A percentile compares a stretch with the other conserved stretches of the same genome.
Evolutionary conservation across 2,888 invertebrate genomes (phyloP).

Genomic region (Amiota communis): DNA sequence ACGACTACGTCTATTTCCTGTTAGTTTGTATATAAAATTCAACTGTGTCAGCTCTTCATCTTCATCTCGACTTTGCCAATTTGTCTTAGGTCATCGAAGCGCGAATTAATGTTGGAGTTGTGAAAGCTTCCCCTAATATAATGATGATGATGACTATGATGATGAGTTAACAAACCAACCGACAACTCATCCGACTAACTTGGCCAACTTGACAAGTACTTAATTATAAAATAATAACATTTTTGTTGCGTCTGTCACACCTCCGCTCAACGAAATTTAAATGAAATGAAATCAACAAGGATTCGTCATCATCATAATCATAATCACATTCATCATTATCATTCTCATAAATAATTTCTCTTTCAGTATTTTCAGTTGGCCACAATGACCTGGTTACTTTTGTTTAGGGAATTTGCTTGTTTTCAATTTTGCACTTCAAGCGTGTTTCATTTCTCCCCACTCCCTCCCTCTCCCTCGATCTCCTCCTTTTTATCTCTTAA

Average conservation of each 20-base stretch:
- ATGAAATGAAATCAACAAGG: constrained; percentile 18
- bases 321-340: neutral
- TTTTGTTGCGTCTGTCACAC: constrained; percentile 47
- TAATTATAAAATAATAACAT: constrained; percentile 67
- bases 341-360: constrained; percentile 22
- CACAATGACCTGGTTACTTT: constrained; percentile 63
- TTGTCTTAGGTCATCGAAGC: constrained; percentile 26
- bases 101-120: constrained; percentile 15
- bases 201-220: constrained; percentile 53
- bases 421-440: constrained; percentile 23
- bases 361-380: constrained; percentile 22
- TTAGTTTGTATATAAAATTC: neutral
- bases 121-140: no score
- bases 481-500: neutral
- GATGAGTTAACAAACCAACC: neutral
- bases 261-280: constrained; percentile 56
- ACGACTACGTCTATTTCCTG: neutral
- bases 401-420: constrained; percentile 33
- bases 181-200: neutral
- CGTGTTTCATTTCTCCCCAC: neutral
- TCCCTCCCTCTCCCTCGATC: neutral
- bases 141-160: no score
- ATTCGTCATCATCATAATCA: constrained; percentile 2
- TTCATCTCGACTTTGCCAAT: constrained; percentile 15
- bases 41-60: constrained; percentile 6